These are phyloP conservation scores for Synanthedon vespiformis DNA, from an alignment of 2,888 invertebrate genomes.

Conservation along the genomic window DNA sequence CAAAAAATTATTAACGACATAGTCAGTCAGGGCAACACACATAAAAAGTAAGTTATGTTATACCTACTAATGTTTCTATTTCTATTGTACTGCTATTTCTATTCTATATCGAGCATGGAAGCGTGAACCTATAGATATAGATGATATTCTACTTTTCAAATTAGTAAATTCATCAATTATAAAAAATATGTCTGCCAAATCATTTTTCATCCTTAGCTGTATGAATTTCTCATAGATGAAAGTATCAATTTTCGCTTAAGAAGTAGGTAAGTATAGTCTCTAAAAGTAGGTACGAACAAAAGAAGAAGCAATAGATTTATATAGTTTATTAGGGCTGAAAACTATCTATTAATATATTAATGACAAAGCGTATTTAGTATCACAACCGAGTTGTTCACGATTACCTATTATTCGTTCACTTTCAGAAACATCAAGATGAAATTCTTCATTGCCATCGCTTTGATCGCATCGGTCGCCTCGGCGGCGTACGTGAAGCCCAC, in stretches of 20 bases:
- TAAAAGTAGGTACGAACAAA: no score
- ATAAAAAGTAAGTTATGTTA: slow-evolving; percentile 17
- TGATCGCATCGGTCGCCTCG: slow-evolving; percentile 38
- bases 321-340: background rate
- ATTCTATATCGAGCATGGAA: background rate
- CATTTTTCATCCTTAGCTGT: no score
- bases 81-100: no score
- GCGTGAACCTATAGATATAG: background rate
- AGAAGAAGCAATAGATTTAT: no score
- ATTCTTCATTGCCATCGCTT: slow-evolving; percentile 36
- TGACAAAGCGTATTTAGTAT: background rate
- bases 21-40: slow-evolving; percentile 17
- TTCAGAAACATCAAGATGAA: slow-evolving; percentile 35
- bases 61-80: no score
- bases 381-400: background rate
- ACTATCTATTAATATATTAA: background rate
- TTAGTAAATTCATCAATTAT: no score
- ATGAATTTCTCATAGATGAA: no score
- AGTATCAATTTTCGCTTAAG: no score
- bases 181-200: no score
- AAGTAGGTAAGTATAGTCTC: no score
- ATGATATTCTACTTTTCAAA: background rate
- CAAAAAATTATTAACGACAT: slow-evolving; percentile 6
- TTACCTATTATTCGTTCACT: background rate
- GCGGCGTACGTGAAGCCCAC: slow-evolving; percentile 19